A percentile compares a stretch with the other conserved stretches of the same genome.
These are phyloP conservation scores for Mystacornis crossleyi DNA, from an alignment of 2,113 vertebrate species.

Conservation along the genomic window DNA sequence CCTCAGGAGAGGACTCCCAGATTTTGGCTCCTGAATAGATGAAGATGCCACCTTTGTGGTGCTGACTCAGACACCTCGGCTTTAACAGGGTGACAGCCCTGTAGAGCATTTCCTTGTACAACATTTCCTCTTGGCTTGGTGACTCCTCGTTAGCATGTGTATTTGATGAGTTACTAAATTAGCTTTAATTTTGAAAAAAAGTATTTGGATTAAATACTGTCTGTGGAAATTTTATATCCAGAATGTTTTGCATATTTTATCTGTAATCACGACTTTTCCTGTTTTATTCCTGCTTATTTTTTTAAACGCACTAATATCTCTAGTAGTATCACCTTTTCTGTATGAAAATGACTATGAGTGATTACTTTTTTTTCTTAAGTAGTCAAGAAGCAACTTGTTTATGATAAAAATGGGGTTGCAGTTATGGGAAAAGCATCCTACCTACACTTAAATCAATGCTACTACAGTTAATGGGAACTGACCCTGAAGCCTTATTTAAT, in stretches of 20 bases:
- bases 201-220: neutral
- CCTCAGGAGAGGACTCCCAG: neutral
- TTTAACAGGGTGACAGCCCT: neutral
- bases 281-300: fast-evolving
- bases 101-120: neutral
- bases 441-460: neutral
- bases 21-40: constrained; percentile 2
- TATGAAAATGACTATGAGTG: neutral
- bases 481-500: neutral
- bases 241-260: neutral
- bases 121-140: neutral
- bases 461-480: neutral
- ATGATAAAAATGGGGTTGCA: neutral
- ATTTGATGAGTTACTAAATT: neutral
- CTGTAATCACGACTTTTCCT: neutral
- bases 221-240: neutral
- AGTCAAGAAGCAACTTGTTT: constrained; percentile 13
- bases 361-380: neutral
- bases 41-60: neutral
- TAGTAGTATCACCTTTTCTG: neutral
- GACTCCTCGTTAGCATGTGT: neutral
- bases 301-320: neutral
- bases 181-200: neutral
- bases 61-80: constrained; percentile 1
- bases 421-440: neutral